Evolutionary conservation across 92 coral and sea anemone species (phyloP), one percentile per base, ranked within the genome.

Genomic region (Heteractis magnifica): DNA sequence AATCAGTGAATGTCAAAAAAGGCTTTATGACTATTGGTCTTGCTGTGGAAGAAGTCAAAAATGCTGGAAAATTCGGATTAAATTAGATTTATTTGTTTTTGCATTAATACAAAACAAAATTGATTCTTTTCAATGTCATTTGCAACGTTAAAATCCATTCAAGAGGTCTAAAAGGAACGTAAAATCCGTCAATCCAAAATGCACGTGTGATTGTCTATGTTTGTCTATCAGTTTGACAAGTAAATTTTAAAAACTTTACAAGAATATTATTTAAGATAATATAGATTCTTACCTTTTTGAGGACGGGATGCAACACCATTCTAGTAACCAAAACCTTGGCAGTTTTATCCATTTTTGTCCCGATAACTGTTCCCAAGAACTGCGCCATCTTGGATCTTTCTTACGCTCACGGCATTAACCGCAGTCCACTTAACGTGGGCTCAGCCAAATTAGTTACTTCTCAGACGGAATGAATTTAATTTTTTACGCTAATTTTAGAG

Each of bases 301-400:
- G 73, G 78, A 78, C 89, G 52, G 93, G 94, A 80, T 97, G 97
- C 56, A 97, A 81, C 65, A 84, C 93, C 95, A 97, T 91, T 86
- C 98, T 89, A 59, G 99, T 92, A 49, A 97, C 99, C 82, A 97
- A 90, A 77, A 97, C 97, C 81, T 92, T 97, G 65, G 93, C 99
- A 56, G 99, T 97, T 86, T 97, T 97, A 79, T 97, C 94, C 99
- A 97, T 97, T 94, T 97, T 97, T 19, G 99, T 97, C 10, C 99
- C 99, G 70, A 97, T 94, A 49, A 97, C 99, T 8, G 95, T 97
- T 5, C 99, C 99, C 64, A 97, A 86, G 79, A 84, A 97, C 94
- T 97, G 99, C 95, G 99, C 99, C 99, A 97, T 97, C 77, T 90
- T 97, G 98, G 88, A 90, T 85, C 56, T 53, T 8, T 50, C 21